Evolutionary conservation across 2,113 vertebrate genomes (phyloP).

Genomic region (Ciconia maguari): DNA sequence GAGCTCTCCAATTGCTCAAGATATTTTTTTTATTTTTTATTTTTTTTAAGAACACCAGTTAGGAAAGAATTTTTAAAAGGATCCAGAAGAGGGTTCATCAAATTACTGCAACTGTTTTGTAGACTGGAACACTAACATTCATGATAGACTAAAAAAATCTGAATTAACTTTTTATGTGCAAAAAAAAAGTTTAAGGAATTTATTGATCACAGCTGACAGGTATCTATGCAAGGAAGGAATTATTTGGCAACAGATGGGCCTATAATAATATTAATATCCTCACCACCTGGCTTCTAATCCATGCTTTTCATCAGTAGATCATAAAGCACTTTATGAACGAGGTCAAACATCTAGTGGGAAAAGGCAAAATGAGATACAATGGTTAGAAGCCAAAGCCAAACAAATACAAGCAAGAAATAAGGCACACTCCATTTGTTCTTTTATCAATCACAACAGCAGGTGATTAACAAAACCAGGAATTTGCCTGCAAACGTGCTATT

Average conservation of each 20-base stretch:
- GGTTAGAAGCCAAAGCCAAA: neutral
- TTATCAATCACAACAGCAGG: neutral
- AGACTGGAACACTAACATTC: neutral
- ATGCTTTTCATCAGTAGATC: constrained; percentile 2
- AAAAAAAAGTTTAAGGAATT: neutral
- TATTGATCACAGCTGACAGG: constrained; percentile 11
- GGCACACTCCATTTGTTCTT: neutral
- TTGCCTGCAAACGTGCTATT: neutral
- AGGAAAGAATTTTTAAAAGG: neutral
- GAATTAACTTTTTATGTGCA: neutral
- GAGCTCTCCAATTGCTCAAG: neutral
- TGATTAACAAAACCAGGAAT: neutral
- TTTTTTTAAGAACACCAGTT: neutral
- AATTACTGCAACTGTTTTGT: neutral
- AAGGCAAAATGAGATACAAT: neutral
- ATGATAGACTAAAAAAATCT: neutral
- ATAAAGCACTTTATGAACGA: neutral
- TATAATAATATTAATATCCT: constrained; percentile 29
- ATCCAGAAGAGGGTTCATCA: neutral
- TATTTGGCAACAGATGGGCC: neutral
- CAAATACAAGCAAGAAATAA: neutral
- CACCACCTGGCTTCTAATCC: neutral
- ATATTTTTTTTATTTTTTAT: neutral
- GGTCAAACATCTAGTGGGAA: neutral
- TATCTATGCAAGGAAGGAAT: neutral